Evolutionary conservation across 2,113 vertebrate species (phyloP).

Genomic region (Sorex araneus): DNA sequence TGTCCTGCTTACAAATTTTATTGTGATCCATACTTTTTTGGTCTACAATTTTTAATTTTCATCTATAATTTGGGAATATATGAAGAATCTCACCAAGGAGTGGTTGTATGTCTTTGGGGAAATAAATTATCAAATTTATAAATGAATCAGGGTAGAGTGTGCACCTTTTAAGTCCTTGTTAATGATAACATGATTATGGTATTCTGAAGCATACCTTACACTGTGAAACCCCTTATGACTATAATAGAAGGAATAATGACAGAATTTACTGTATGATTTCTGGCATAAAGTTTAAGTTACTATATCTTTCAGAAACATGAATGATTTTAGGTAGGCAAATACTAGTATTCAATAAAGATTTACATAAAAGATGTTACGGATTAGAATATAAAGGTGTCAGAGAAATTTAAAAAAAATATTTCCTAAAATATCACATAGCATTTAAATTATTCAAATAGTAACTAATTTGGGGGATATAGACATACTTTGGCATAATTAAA

Average conservation of each 20-base stretch:
- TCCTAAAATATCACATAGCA: background rate
- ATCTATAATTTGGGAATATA: constrained; percentile 11
- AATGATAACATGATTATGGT: background rate
- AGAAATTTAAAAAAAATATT: background rate
- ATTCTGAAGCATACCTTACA: background rate
- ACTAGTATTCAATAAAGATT: background rate
- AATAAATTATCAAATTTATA: background rate
- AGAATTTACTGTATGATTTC: background rate
- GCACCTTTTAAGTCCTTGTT: background rate
- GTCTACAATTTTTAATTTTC: background rate
- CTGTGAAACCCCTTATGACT: background rate
- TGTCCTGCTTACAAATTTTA: background rate
- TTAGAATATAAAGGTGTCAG: background rate
- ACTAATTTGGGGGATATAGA: background rate
- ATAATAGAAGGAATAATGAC: background rate
- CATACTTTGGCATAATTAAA: background rate
- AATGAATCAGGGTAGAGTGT: background rate
- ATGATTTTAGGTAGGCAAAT: background rate
- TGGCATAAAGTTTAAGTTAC: background rate
- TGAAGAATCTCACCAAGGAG: background rate
- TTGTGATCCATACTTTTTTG: background rate
- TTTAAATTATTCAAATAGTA: constrained; percentile 38
- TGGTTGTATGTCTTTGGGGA: background rate
- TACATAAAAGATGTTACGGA: background rate
- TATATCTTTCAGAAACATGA: background rate